A percentile compares a stretch with the other conserved stretches of the same genome.
phyloP scores from a whole-genome alignment of 2,888 invertebrate species.

The Seira ritae region DNA sequence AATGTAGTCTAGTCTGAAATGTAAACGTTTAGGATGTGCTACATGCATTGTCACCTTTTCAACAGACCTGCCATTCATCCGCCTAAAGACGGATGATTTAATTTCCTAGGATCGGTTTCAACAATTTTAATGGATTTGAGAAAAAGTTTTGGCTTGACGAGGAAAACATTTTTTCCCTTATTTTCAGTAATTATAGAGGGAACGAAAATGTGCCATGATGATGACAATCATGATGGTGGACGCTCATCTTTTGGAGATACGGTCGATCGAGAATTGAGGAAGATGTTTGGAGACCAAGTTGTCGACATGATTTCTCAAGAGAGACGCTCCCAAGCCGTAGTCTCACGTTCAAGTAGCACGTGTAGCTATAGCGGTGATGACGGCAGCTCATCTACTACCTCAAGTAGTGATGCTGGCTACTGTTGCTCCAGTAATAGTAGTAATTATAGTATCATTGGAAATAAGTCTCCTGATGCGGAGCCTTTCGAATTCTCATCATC shows the following conservation, averaged over 20 bases:
- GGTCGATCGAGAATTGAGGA: conserved; percentile 47
- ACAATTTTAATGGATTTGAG: conserved; percentile 53
- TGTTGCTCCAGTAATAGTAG: no score
- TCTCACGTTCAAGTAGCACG: conserved; percentile 47
- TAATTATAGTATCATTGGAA: no score
- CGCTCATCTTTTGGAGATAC: conserved; percentile 22
- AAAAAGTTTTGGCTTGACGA: background rate
- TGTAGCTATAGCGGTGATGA: conserved; percentile 37
- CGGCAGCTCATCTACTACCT: background rate
- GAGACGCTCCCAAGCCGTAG: background rate
- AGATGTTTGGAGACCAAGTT: conserved; percentile 42
- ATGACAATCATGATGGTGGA: conserved; percentile 4
- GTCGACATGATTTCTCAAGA: conserved; percentile 13
- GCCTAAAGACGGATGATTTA: background rate
- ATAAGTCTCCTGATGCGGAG: background rate
- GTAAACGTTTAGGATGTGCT: no score
- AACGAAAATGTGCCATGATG: background rate
- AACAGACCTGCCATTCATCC: conserved; percentile 43
- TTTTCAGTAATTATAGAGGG: conserved; percentile 74
- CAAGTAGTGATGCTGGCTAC: background rate
- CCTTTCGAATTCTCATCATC: background rate
- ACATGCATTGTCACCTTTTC: conserved; percentile 47
- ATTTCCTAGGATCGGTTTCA: conserved; percentile 41
- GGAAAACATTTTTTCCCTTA: background rate
- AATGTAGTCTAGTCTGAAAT: no score